Conservation (phyloP, 1,140 invertebrate species). For the Pseudachorutes palmiensis region DNA sequence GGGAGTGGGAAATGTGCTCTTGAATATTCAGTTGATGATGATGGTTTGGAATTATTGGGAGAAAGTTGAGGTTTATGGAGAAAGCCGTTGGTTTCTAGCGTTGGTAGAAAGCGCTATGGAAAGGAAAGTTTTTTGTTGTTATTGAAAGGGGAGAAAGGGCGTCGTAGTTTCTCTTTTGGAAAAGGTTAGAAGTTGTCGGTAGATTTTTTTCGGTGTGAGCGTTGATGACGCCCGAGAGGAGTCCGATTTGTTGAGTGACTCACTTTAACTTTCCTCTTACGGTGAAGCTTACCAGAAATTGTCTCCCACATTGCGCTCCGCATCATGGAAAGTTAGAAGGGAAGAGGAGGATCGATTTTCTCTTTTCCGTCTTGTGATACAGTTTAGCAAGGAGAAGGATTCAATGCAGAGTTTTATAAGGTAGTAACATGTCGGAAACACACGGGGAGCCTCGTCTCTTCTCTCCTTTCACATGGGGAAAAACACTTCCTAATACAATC, state of each 20-base stretch:
- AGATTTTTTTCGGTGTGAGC: background rate
- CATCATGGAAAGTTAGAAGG: background rate
- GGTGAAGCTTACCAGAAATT: background rate
- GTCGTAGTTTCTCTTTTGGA: background rate
- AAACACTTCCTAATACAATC: too few species aligned
- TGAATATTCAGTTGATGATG: background rate
- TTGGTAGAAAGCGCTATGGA: background rate
- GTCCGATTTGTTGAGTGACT: slow-evolving; percentile 19
- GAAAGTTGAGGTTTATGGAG: background rate
- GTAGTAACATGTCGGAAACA: background rate
- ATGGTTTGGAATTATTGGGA: background rate
- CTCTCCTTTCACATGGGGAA: background rate
- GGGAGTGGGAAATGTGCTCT: background rate
- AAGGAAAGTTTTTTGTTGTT: background rate
- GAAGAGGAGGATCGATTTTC: background rate
- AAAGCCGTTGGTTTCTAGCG: too few species aligned
- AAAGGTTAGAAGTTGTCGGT: background rate
- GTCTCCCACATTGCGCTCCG: background rate
- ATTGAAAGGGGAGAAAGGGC: background rate
- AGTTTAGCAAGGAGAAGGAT: background rate
- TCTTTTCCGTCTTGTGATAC: background rate
- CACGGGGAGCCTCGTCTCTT: background rate
- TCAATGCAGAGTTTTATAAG: background rate
- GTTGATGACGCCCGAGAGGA: background rate
- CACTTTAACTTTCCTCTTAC: slow-evolving; percentile 11